These are phyloP conservation scores for Tiliqua scincoides DNA, from an alignment of 2,113 vertebrate genomes.

Conservation along the genomic window DNA sequence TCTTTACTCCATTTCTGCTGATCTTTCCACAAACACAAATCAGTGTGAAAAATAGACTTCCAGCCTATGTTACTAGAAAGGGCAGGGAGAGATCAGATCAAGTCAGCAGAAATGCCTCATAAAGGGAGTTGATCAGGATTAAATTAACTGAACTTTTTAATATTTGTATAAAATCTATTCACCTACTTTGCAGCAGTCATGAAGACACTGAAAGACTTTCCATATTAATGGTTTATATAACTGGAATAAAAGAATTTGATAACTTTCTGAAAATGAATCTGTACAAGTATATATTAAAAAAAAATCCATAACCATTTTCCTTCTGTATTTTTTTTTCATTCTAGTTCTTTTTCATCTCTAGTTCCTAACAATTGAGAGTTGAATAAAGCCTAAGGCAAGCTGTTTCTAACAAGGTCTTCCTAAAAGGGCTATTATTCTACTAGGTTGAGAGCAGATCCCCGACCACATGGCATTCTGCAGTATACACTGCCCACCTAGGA, in stretches of 20 bases:
- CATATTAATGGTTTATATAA: conserved; percentile 54
- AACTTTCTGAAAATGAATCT: conserved; percentile 33
- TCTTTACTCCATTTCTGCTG: conserved; percentile 53
- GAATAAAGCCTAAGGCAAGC: background rate
- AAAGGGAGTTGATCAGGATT: conserved; percentile 43
- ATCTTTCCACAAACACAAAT: conserved; percentile 62
- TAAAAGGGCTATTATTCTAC: background rate
- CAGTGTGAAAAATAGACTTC: conserved; percentile 56
- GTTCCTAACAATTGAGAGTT: background rate
- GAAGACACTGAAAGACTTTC: conserved; percentile 39
- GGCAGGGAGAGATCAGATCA: conserved; percentile 26
- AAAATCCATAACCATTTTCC: conserved; percentile 59
- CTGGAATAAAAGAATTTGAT: conserved; percentile 44
- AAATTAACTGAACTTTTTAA: conserved; percentile 54
- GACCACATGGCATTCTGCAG: background rate
- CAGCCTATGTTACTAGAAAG: conserved; percentile 25
- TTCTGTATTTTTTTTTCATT: too few species aligned
- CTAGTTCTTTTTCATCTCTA: conserved; percentile 20
- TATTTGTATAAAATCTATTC: conserved; percentile 63
- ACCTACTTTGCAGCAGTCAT: conserved; percentile 43
- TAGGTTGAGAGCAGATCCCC: background rate
- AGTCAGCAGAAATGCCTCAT: conserved; percentile 55
- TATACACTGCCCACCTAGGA: too few species aligned
- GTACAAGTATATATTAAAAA: conserved; percentile 57
- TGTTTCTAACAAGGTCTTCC: background rate